A percentile compares a stretch with the other conserved stretches of the same genome.
These are phyloP conservation scores for Proisotoma minuta DNA, from an alignment of 2,888 invertebrate genomes.

Conservation along the genomic window DNA sequence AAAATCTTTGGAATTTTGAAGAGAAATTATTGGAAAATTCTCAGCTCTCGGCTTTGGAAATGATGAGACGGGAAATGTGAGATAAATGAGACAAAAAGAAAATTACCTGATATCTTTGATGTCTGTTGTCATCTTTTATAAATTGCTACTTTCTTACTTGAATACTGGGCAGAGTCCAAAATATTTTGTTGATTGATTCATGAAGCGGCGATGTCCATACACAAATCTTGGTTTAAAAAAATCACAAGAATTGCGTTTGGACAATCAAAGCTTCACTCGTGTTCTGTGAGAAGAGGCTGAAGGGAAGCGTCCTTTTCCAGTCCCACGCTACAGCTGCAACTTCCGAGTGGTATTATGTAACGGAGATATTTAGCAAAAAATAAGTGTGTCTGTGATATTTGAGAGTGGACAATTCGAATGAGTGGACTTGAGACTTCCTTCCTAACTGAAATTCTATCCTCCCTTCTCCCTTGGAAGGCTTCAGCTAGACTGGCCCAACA, in stretches of 20 bases:
- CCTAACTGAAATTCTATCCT: neutral
- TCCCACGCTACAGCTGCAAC: slow-evolving; percentile 6
- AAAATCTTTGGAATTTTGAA: no score
- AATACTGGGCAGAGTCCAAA: no score
- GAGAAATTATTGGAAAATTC: no score
- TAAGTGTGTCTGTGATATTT: no score
- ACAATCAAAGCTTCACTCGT: slow-evolving; percentile 59
- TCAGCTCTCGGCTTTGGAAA: no score
- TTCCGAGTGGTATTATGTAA: neutral
- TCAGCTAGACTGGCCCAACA: slow-evolving; percentile 4
- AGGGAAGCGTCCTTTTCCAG: neutral
- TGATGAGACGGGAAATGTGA: no score
- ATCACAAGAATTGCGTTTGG: slow-evolving; percentile 64
- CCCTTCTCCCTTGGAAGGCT: slow-evolving; percentile 1
- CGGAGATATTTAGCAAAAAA: no score
- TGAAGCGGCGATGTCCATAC: slow-evolving; percentile 62
- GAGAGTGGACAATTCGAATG: neutral
- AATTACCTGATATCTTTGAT: no score
- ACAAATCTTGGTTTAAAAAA: slow-evolving; percentile 58
- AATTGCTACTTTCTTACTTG: no score
- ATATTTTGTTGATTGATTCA: slow-evolving; percentile 7
- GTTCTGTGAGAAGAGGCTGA: neutral
- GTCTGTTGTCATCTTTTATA: no score
- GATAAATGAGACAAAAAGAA: no score
- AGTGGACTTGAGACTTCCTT: neutral